Conservation (phyloP, 1,140 invertebrate genomes). For the Elysia chlorotica region DNA sequence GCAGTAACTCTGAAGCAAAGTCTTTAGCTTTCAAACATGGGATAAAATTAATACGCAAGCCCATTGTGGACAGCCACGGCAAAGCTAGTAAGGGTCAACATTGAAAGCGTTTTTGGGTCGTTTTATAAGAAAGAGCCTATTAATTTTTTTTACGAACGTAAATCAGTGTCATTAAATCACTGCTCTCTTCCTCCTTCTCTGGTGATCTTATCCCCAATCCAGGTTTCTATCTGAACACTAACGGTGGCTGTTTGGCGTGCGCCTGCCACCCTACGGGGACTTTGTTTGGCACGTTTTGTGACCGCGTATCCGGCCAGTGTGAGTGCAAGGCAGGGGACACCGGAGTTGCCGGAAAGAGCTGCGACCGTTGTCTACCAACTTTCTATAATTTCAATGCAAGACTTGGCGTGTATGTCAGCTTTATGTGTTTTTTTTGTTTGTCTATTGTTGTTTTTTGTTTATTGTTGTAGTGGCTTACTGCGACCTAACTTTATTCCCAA, state of each 20-base stretch:
- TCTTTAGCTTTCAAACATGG: no score
- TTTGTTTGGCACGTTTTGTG: slow-evolving; percentile 68
- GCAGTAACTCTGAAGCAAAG: no score
- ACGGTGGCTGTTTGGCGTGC: slow-evolving; percentile 68
- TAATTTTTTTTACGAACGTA: no score
- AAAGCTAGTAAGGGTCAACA: no score
- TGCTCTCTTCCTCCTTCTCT: no score
- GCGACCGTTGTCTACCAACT: slow-evolving; percentile 45
- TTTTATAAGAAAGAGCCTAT: no score
- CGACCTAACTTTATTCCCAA: no score
- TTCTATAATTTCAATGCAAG: slow-evolving; percentile 38
- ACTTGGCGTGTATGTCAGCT: slow-evolving; percentile 32
- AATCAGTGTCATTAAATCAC: no score
- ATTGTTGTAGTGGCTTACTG: neutral
- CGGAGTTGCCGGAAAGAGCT: slow-evolving; percentile 52
- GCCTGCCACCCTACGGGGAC: slow-evolving; percentile 87
- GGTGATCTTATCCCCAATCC: no score
- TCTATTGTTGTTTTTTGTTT: neutral
- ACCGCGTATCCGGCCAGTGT: slow-evolving; percentile 89
- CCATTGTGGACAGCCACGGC: no score
- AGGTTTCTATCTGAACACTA: slow-evolving; percentile 78
- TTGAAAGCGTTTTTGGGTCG: no score
- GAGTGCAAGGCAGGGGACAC: slow-evolving; percentile 67
- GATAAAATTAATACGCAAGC: no score
- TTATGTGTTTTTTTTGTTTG: neutral